Evolutionary conservation across 92 coral and sea anemone genomes (phyloP).

Genomic region (Epizoanthus scotinus): DNA sequence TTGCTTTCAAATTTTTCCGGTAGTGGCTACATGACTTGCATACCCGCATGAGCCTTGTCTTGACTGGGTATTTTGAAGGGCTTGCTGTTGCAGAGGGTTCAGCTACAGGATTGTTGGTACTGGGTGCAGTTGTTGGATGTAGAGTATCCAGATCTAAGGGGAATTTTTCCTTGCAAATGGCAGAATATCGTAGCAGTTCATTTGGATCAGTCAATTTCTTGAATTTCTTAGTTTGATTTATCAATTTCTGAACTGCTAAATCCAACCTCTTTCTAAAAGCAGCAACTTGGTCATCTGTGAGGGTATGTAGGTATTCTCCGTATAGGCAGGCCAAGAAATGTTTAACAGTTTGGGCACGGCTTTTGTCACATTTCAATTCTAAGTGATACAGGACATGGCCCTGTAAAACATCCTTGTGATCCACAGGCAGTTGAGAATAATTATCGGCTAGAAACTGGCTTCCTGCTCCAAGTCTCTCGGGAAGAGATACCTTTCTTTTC

Average conservation of each 20-base stretch:
- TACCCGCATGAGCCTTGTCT: neutral
- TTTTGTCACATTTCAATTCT: neutral
- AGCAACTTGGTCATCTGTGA: neutral
- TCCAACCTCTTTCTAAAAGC: neutral
- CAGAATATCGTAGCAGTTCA: neutral
- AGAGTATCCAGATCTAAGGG: neutral
- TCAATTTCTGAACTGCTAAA: neutral
- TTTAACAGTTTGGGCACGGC: neutral
- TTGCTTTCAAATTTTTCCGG: neutral
- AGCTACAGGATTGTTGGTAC: neutral
- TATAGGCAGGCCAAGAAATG: neutral
- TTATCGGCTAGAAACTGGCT: neutral
- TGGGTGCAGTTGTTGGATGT: neutral
- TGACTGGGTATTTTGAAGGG: neutral
- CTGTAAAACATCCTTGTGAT: neutral
- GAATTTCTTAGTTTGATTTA: neutral
- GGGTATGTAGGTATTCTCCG: neutral
- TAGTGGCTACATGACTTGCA: neutral
- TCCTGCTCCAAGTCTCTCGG: neutral
- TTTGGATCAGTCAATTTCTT: neutral
- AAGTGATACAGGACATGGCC: neutral
- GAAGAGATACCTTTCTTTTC: neutral
- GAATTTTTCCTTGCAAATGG: neutral
- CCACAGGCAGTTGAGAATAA: neutral
- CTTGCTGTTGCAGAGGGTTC: slow-evolving; percentile 1